Evolutionary conservation across 2,888 invertebrate species (phyloP).

Genomic region (Aphodius sticticus): DNA sequence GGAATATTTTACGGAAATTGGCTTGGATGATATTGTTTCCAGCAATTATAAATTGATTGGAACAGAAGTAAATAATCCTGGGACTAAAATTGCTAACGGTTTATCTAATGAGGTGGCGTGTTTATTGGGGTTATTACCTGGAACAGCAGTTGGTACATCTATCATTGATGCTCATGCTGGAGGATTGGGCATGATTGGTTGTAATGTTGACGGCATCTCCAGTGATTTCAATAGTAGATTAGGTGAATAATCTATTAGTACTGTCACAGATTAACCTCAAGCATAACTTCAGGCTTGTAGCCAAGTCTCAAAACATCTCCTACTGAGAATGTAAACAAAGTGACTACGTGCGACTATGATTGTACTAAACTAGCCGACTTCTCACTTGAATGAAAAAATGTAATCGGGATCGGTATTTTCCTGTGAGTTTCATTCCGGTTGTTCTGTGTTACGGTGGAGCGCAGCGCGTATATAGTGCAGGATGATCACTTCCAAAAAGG

Average conservation of each 20-base stretch:
- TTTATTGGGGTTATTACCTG: slow-evolving; percentile 72
- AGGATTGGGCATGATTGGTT: slow-evolving; percentile 85
- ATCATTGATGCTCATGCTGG: slow-evolving; percentile 97
- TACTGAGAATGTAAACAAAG: too few relatives aligned
- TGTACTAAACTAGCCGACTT: too few relatives aligned
- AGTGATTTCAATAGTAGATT: slow-evolving; percentile 62
- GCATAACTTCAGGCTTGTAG: too few relatives aligned
- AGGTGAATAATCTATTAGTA: slow-evolving; percentile 53
- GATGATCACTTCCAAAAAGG: too few relatives aligned
- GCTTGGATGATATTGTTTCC: slow-evolving; percentile 75
- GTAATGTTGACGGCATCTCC: slow-evolving; percentile 62
- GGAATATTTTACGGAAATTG: slow-evolving; percentile 75
- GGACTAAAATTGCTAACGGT: slow-evolving; percentile 72
- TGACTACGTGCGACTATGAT: too few relatives aligned
- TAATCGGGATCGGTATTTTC: too few relatives aligned
- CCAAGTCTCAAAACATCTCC: too few relatives aligned
- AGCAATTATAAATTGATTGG: slow-evolving; percentile 77
- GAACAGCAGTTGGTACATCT: slow-evolving; percentile 86
- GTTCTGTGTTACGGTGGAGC: too few relatives aligned
- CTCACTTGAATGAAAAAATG: too few relatives aligned
- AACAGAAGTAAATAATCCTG: slow-evolving; percentile 72
- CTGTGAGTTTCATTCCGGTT: too few relatives aligned
- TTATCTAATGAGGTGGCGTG: slow-evolving; percentile 70
- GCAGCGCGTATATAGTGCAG: too few relatives aligned
- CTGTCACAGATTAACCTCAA: background rate